Evolutionary conservation across 2,113 vertebrate genomes (phyloP), one percentile per base, ranked within the genome.

Genomic region (Cebus imitator): DNA sequence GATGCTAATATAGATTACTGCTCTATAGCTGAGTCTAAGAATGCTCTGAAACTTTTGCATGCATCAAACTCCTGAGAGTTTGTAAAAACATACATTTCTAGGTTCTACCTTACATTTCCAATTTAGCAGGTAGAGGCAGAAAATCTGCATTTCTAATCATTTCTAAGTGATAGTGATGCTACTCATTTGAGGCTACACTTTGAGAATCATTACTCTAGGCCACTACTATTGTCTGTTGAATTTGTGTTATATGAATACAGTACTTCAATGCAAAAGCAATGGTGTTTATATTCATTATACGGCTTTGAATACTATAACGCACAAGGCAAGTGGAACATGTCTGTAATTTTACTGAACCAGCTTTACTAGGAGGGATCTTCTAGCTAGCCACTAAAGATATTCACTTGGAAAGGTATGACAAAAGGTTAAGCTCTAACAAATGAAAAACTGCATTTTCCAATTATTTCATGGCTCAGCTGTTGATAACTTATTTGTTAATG

Each of bases 401-500:
- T 93, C 52, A 55, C 23, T 76, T 83, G 80, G 37, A 92, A 91
- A 84, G 20, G 70, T 61, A 58, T 81, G 55, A 87, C 45, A 50
- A 93, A 94, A 72, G 40, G 40, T 86, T 93, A 68, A 95, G 10
- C 6, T 92, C 80, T 86, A 96, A 64, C 30, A 84, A 91, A 90
- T 90, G 73, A 89, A 68, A 89, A 92, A 91, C 10, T n/a, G 92
- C 23, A 93, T 80, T 95, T 91, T 50, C 30, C 25, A 72, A 84
- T 9, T 40, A 86, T 72, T 94, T 91, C 61, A 73, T 90, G 57
- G 57, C 37, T 97, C 8, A 83, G 55, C 18, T 86, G 27, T 83
- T 94, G 87, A 95, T 30, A 96, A 91, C 50, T 90, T 97, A 95
- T 95, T 95, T 95, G 58, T n/a, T 57, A 96, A 81, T 20, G 50